These are phyloP conservation scores for Athene noctua DNA, from an alignment of 2,113 vertebrate genomes.

Conservation along the genomic window DNA sequence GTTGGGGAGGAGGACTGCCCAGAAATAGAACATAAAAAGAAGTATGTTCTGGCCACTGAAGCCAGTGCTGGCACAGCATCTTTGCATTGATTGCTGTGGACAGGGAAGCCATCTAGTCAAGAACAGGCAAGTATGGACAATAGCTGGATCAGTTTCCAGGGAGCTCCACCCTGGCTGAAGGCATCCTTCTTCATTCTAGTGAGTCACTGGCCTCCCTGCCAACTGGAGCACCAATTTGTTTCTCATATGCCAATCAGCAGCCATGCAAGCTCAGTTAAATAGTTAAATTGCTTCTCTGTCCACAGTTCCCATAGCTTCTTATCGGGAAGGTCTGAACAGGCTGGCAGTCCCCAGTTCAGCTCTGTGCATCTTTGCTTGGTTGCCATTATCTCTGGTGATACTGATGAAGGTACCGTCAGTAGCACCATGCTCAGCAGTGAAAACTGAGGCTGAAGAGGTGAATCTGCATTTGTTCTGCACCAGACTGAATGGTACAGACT, in stretches of 20 bases:
- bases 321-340: neutral
- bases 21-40: neutral
- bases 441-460: neutral
- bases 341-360: neutral
- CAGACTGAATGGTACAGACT: neutral
- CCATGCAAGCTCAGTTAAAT: neutral
- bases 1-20: neutral
- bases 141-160: conserved; percentile 4
- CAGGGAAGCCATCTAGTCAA: neutral
- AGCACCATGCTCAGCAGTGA: neutral
- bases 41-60: neutral
- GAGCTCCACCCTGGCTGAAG: conserved; percentile 21
- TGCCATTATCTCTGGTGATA: neutral
- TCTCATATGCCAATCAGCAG: neutral
- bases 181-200: neutral
- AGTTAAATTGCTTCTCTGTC: neutral
- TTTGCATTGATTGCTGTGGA: neutral
- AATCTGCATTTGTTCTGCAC: neutral
- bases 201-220: neutral
- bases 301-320: neutral
- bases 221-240: neutral
- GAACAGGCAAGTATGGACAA: conserved; percentile 9
- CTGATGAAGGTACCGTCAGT: neutral
- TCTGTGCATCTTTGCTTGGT: neutral
- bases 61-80: neutral